A percentile compares a stretch with the other conserved stretches of the same genome.
Evolutionary conservation across 2,113 vertebrate species (phyloP).

Genomic region (Holacanthus passer): DNA sequence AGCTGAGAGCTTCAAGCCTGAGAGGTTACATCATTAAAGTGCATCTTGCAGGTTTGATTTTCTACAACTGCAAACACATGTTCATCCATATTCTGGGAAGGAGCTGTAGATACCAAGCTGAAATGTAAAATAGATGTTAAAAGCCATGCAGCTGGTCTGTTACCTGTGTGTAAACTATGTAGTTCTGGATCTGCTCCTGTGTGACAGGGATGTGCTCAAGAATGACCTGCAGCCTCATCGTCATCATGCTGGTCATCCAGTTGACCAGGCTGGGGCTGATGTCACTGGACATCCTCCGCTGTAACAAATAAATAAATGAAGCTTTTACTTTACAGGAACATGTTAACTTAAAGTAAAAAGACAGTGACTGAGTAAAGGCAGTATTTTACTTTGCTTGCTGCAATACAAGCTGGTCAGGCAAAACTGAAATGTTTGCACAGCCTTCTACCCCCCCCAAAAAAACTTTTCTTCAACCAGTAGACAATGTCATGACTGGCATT

Average conservation of each 20-base stretch:
- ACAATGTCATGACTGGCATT: no score
- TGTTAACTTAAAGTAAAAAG: no score
- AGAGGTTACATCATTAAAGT: neutral
- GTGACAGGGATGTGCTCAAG: constrained; percentile 92
- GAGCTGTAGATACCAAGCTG: neutral
- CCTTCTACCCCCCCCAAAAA: no score
- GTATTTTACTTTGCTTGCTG: no score
- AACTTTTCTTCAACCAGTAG: no score
- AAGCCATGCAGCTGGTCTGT: neutral
- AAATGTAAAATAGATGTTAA: neutral
- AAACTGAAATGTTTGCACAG: no score
- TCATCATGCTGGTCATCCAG: constrained; percentile 97
- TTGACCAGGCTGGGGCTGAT: constrained; percentile 92
- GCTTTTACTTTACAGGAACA: neutral
- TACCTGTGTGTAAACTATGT: constrained; percentile 85
- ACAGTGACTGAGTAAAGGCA: no score
- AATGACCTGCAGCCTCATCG: constrained; percentile 91
- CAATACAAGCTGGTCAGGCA: no score
- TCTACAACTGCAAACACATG: neutral
- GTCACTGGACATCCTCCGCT: constrained; percentile 93
- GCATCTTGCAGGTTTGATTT: neutral
- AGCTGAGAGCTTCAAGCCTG: neutral
- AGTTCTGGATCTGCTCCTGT: constrained; percentile 89
- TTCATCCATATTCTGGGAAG: neutral
- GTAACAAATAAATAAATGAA: neutral